phyloP scores from a whole-genome alignment of 2,113 vertebrate genomes.

The Pycnonotus jocosus region DNA sequence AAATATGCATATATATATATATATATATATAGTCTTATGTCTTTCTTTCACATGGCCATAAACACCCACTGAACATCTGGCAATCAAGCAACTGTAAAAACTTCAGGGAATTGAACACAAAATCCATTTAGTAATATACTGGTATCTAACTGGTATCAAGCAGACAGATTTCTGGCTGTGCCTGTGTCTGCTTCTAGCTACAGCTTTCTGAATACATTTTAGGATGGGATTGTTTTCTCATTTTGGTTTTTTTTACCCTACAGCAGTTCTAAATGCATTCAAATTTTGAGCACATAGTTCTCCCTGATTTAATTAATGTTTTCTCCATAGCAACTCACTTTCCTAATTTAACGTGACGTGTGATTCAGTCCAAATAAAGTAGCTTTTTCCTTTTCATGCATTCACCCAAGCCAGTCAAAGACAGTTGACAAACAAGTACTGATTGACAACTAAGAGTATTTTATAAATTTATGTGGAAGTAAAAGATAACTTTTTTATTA shows the following conservation, averaged over 20 bases:
- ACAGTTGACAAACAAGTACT: neutral
- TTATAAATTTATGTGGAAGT: neutral
- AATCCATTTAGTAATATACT: neutral
- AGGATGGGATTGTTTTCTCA: neutral
- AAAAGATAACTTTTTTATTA: neutral
- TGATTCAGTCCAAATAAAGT: slow-evolving; percentile 4
- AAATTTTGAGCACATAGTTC: neutral
- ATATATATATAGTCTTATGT: neutral
- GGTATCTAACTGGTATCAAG: neutral
- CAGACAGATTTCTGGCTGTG: neutral
- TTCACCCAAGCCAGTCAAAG: neutral
- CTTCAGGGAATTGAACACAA: neutral
- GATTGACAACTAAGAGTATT: neutral
- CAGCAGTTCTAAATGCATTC: neutral
- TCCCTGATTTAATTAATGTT: slow-evolving; percentile 18
- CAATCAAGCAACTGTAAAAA: neutral
- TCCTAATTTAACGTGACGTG: slow-evolving; percentile 5
- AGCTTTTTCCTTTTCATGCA: neutral
- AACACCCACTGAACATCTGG: neutral
- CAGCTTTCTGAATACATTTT: neutral
- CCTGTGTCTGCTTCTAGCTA: neutral
- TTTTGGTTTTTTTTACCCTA: neutral
- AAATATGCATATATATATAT: neutral
- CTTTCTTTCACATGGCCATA: neutral
- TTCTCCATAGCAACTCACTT: neutral